These are phyloP conservation scores for Osmoderma eremita DNA, from an alignment of 2,888 invertebrate genomes.

Conservation along the genomic window DNA sequence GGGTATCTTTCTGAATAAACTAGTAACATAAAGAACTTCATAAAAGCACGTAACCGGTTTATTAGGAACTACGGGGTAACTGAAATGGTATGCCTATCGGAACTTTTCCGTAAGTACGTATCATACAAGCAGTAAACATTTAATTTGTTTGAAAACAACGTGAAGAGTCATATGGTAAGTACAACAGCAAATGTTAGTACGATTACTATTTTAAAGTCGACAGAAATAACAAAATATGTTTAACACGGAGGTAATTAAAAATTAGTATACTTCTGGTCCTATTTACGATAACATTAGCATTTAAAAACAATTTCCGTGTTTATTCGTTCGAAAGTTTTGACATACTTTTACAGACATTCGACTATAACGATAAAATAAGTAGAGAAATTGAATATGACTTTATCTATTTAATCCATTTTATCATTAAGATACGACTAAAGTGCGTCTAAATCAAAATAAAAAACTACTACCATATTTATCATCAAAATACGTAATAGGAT, in stretches of 20 bases:
- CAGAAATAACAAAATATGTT: neutral
- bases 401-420: neutral
- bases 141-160: neutral
- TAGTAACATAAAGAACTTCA: conserved; percentile 26
- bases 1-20: conserved; percentile 3
- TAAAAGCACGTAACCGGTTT: conserved; percentile 20
- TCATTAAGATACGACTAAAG: neutral
- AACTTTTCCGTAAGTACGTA: neutral
- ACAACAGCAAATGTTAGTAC: too few species aligned
- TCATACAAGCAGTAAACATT: neutral
- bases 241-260: conserved; percentile 5
- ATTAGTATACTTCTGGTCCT: conserved; percentile 19
- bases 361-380: conserved; percentile 17
- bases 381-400: neutral
- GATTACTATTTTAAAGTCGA: too few species aligned
- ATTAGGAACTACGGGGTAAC: conserved; percentile 16
- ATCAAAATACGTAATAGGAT: neutral
- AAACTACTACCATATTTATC: neutral
- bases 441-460: too few species aligned
- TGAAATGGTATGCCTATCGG: neutral
- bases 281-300: conserved; percentile 32
- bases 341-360: conserved; percentile 24
- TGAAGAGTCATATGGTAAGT: neutral
- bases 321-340: conserved; percentile 29
- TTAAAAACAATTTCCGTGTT: conserved; percentile 34